Percentiles rank a stretch among this genome's conserved stretches.
phyloP scores from a whole-genome alignment of 2,113 vertebrate species.

The Psephotus haematonotus region DNA sequence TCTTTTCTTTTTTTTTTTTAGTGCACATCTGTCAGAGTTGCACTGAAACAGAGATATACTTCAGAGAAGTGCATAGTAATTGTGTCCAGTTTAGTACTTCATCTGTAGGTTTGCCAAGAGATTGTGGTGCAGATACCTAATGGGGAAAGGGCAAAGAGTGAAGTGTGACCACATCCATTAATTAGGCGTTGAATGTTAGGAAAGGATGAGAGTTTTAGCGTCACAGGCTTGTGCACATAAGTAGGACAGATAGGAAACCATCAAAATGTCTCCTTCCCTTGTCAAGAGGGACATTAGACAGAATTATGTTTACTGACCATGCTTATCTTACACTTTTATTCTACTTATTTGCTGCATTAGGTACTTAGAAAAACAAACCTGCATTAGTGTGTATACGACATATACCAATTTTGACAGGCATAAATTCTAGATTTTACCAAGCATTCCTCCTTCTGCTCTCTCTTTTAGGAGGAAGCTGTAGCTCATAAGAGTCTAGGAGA shows the following conservation, averaged over 20 bases:
- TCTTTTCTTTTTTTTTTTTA: no score
- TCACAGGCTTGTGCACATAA: not conserved
- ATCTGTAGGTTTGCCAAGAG: not conserved
- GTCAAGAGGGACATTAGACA: not conserved
- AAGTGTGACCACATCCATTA: not conserved
- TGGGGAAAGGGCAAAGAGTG: not conserved
- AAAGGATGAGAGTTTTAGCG: not conserved
- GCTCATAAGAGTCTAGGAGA: not conserved
- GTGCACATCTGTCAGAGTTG: not conserved
- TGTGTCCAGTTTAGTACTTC: not conserved
- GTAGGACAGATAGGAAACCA: not conserved
- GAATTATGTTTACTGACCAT: not conserved
- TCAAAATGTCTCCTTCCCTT: not conserved
- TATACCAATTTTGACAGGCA: not conserved
- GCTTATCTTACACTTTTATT: not conserved
- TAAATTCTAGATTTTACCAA: not conserved
- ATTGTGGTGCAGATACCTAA: not conserved
- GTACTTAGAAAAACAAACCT: not conserved
- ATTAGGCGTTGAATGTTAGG: not conserved
- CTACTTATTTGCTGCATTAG: not conserved
- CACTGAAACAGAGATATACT: not conserved
- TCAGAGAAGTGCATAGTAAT: not conserved
- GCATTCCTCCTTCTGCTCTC: not conserved
- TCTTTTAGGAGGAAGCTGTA: not conserved
- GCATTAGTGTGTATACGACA: not conserved